Evolutionary conservation across 2,888 invertebrate species (phyloP).

Genomic region (Oegoconia quadripuncta): DNA sequence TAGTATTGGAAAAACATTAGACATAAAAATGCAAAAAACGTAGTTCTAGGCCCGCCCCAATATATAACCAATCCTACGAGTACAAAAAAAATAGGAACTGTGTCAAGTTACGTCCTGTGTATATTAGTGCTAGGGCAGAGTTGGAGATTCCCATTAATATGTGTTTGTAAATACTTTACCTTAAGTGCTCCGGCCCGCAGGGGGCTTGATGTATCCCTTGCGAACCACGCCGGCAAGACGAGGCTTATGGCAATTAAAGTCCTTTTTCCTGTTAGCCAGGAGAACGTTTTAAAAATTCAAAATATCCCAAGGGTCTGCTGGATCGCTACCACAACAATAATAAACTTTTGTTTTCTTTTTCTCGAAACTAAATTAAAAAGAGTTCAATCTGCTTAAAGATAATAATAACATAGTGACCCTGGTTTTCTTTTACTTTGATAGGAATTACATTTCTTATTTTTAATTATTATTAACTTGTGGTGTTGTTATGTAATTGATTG

Average conservation of each 20-base stretch:
- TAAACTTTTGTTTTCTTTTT: conserved; percentile 10
- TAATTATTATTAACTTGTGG: too few relatives aligned
- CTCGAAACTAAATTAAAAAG: not conserved
- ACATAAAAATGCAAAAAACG: too few relatives aligned
- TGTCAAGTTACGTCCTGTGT: too few relatives aligned
- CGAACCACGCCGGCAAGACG: conserved; percentile 31
- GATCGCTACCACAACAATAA: conserved; percentile 34
- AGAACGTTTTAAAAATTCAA: conserved; percentile 48
- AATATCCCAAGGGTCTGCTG: conserved; percentile 46
- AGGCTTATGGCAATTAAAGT: conserved; percentile 61
- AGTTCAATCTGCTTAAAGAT: not conserved
- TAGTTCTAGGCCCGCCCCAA: too few relatives aligned
- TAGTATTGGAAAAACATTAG: too few relatives aligned
- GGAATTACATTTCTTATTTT: too few relatives aligned
- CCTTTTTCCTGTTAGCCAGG: conserved; percentile 41
- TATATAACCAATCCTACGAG: too few relatives aligned
- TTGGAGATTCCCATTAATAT: not conserved
- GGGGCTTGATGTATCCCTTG: not conserved
- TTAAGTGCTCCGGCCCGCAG: not conserved
- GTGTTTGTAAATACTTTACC: conserved; percentile 12
- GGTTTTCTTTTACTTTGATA: too few relatives aligned
- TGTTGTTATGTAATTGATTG: too few relatives aligned
- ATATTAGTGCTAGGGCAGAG: too few relatives aligned
- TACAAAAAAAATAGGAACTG: too few relatives aligned
- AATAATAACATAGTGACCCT: too few relatives aligned